Evolutionary conservation across 2,113 vertebrate genomes (phyloP).

Genomic region (Sinocyclocheilus grahami): DNA sequence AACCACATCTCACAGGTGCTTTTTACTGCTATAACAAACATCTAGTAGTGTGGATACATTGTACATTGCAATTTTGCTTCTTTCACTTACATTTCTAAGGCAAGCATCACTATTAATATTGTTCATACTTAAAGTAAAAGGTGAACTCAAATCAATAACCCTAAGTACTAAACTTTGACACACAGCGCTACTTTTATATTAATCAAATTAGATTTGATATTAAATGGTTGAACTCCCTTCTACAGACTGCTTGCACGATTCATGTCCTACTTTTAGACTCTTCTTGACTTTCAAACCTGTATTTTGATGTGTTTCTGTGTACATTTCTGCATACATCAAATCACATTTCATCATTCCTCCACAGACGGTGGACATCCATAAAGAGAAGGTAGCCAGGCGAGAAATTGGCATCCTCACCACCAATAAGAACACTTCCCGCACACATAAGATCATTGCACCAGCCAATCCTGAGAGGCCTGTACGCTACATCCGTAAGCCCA

Average conservation of each 20-base stretch:
- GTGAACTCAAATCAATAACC: not conserved
- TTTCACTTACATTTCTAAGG: not conserved
- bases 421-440: conserved; percentile 99
- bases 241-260: not conserved
- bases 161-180: not conserved
- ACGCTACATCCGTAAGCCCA: conserved; percentile 98
- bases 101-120: not conserved
- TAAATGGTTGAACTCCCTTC: not conserved
- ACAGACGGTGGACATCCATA: conserved; percentile 99
- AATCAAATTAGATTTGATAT: not conserved
- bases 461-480: conserved; percentile 97
- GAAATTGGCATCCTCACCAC: conserved; percentile 99
- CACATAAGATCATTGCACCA: conserved; percentile 98
- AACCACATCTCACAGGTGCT: conserved; percentile 98
- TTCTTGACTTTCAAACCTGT: not conserved
- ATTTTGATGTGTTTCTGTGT: not conserved
- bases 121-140: not conserved
- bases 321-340: not conserved
- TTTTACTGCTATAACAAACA: not conserved
- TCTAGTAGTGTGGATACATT: not conserved
- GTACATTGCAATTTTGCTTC: not conserved
- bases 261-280: not conserved
- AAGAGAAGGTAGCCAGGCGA: conserved; percentile 98
- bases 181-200: not conserved
- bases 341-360: conserved; percentile 33